Base-by-base conservation (phyloP, 2,888 invertebrate genomes). In the Scrobipalpa costella region DNA sequence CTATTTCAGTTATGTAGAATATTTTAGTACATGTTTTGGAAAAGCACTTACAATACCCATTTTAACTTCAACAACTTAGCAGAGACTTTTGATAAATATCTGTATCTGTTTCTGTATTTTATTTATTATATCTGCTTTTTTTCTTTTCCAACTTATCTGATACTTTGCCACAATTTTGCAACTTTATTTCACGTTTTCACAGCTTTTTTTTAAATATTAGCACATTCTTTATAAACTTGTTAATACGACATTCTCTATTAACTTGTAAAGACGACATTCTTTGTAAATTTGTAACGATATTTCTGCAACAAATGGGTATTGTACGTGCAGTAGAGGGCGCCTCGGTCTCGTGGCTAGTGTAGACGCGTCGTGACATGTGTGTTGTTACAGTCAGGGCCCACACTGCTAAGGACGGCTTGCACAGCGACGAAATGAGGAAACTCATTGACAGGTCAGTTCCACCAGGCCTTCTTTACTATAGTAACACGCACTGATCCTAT, bases 401-500 rank as follows among this genome's bases (percentile, higher is more conserved):
- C 86, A 93, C 92, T 86, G 92, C 92, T 93, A 97, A 97, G 96
- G 97, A 97, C 94, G 96, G 96, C 93, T 95, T 96, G 95, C 95
- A 96, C 93, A 96, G 95, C 93, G 98, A 97, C 94, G 97, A 97
- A 95, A 97, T 97, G 96, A 95, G 98, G 93, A 97, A 97, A 95
- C 96, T 97, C 93, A 96, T 98, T 93, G 98, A 98, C 95, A 97
- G 97, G 97, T 97, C 95, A 96, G 95, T 95, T 86, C 75, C 66
- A 64, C 69, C 72, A 81, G 83, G 73, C 80, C 78, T 77, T 67
- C 73, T 75, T 71, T 33, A 52, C 55, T 9, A 3, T 34, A 38
- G 21, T 55, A 63, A 50, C 55, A 58, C 52, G 40, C 61, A 62
- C 63, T 52, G 21, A 47, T 61, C 27, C 47, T 61, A 66, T 63